Evolutionary conservation across 2,113 vertebrate genomes (phyloP).

Genomic region (Sigmodon hispidus): DNA sequence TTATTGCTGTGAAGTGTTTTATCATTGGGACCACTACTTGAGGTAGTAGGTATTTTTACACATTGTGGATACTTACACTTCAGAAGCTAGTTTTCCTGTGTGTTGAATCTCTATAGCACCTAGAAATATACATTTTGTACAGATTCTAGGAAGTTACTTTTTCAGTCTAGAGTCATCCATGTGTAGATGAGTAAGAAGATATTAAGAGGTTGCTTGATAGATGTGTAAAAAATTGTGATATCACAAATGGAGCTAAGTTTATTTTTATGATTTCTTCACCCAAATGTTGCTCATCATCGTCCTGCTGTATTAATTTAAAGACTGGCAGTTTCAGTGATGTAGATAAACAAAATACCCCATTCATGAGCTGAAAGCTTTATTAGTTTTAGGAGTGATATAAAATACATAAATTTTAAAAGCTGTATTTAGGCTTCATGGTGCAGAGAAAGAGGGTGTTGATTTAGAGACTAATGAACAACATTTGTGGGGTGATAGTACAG

Average conservation of each 20-base stretch:
- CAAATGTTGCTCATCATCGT: neutral
- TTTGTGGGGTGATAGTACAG: neutral
- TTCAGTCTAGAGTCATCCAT: neutral
- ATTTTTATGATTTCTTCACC: neutral
- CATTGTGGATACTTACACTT: neutral
- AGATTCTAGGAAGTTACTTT: neutral
- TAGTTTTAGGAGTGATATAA: neutral
- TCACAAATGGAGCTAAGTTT: neutral
- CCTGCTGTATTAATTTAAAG: neutral
- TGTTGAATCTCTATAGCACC: neutral
- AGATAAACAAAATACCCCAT: neutral
- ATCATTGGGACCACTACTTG: neutral
- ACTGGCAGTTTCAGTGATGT: neutral
- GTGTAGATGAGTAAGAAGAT: neutral
- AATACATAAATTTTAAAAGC: neutral
- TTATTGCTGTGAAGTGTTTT: neutral
- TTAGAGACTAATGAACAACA: neutral
- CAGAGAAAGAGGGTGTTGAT: neutral
- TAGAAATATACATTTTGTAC: neutral
- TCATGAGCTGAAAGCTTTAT: no score
- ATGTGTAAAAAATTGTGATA: neutral
- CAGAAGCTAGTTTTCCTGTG: neutral
- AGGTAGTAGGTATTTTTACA: neutral
- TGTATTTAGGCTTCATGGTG: neutral
- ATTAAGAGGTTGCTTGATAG: fast-evolving